Evolutionary conservation across 2,888 invertebrate genomes (phyloP), one percentile per base, ranked within the genome.

Genomic region (Kuschelorhynchus macadamiae): DNA sequence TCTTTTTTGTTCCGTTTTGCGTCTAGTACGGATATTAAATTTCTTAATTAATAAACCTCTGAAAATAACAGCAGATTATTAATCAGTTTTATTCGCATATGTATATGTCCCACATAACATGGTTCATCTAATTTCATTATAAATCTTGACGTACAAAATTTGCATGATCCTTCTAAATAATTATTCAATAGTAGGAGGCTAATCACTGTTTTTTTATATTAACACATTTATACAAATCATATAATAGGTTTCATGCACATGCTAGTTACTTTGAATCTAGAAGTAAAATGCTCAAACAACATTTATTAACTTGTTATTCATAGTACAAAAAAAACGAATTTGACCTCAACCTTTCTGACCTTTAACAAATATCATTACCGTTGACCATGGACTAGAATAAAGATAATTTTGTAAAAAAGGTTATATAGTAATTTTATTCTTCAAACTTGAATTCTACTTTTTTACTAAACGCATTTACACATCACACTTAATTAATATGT

Each of bases 381-480:
- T 21, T 16, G 57, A 18, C 57, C 57, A 18, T 57, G 57, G 32
- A 32, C 57, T 30, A 57, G 44, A 44, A 57, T 55, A 18, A 41
- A 41, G n/a, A 14, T 9, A 57, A 44, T 44, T 44, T 46, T 32
- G 57, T 44, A 44, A 57, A 57, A 42, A 56, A 44, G 17, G 17
- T 57, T 57, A 44, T n/a, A 12, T 36, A 36, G 32, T 46, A 44
- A 57, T 46, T 44, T 20, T 21, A 21, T 9, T 25, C 16, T 5
- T 20, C 9, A 41, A 5, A 25, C 44, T 14, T 55, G 41, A 55
- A n/a, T 39, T 21, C 42, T 46, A 30, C 12, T 57, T 57, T 57
- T 32, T n/a, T n/a, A n/a, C n/a, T n/a, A n/a, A n/a, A n/a, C n/a
- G n/a, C n/a, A n/a, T n/a, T n/a, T n/a, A n/a, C n/a, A n/a, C n/a